A percentile compares a stretch with the other conserved stretches of the same genome.
Evolutionary conservation across 2,888 invertebrate genomes (phyloP).

Genomic region (Dioctria rufipes): DNA sequence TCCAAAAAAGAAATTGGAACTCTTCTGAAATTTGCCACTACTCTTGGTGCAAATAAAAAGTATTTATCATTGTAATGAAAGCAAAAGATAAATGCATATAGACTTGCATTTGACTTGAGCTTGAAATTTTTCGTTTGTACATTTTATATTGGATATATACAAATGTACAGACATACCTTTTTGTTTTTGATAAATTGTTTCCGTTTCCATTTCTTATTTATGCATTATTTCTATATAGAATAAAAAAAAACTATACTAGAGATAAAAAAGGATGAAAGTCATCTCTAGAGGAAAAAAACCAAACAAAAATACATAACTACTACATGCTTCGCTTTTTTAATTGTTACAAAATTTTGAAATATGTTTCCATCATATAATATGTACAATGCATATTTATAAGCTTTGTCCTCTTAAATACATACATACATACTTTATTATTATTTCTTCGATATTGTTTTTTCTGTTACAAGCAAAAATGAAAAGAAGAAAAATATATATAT

Average conservation of each 20-base stretch:
- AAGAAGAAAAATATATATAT: background rate
- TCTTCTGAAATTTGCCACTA: background rate
- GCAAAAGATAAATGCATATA: constrained; percentile 28
- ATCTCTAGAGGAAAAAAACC: no score
- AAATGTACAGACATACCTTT: background rate
- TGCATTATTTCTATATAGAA: background rate
- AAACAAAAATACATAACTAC: background rate
- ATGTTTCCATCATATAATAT: background rate
- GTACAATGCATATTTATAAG: background rate
- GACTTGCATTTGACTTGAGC: constrained; percentile 50
- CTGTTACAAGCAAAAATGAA: background rate
- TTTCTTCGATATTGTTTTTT: no score
- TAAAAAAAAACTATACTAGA: constrained; percentile 2
- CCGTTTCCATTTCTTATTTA: background rate
- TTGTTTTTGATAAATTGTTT: background rate
- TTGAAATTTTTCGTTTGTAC: constrained; percentile 25
- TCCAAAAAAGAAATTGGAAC: background rate
- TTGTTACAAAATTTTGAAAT: no score
- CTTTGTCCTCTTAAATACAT: background rate
- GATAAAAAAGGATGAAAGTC: background rate
- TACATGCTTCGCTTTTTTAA: background rate
- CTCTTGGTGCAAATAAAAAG: background rate
- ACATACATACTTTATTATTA: background rate
- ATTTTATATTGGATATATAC: background rate
- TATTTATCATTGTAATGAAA: background rate